Percentiles rank a stretch among this genome's conserved stretches.
Evolutionary conservation across 2,888 invertebrate genomes (phyloP).

Genomic region (Melanotus villosus): DNA sequence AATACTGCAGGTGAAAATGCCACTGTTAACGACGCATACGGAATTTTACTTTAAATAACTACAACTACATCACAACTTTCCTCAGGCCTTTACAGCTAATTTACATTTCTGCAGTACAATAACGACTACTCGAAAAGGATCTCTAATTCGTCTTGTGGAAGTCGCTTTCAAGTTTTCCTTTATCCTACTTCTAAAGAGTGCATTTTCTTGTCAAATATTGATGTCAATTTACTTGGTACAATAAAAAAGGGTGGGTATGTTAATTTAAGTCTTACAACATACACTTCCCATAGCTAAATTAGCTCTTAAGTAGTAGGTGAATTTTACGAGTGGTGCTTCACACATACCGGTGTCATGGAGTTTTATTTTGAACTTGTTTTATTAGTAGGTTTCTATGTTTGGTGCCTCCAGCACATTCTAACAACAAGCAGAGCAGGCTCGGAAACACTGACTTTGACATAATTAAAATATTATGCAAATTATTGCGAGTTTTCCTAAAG

Average conservation of each 20-base stretch:
- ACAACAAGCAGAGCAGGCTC: constrained; percentile 18
- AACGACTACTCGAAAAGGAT: constrained; percentile 23
- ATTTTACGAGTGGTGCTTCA: constrained; percentile 16
- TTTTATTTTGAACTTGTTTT: constrained; percentile 45
- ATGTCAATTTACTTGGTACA: constrained; percentile 10
- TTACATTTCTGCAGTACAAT: constrained; percentile 11
- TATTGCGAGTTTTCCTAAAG: neutral
- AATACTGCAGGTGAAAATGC: constrained; percentile 3
- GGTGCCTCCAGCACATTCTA: constrained; percentile 32
- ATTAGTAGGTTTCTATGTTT: constrained; percentile 58
- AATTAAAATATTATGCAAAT: constrained; percentile 13
- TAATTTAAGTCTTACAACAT: neutral
- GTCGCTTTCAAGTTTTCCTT: neutral
- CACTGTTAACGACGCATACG: neutral
- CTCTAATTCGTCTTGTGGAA: constrained; percentile 1
- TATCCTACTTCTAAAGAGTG: neutral
- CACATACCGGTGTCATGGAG: constrained; percentile 2
- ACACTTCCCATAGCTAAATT: neutral
- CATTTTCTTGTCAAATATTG: constrained; percentile 23
- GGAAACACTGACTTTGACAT: constrained; percentile 2
- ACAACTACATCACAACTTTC: constrained; percentile 1
- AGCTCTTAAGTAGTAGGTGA: constrained; percentile 9
- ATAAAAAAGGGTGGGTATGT: neutral
- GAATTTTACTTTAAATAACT: neutral
- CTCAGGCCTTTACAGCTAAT: neutral